Evolutionary conservation across 2,888 invertebrate genomes (phyloP).

Genomic region (Ptychoptera contaminata): DNA sequence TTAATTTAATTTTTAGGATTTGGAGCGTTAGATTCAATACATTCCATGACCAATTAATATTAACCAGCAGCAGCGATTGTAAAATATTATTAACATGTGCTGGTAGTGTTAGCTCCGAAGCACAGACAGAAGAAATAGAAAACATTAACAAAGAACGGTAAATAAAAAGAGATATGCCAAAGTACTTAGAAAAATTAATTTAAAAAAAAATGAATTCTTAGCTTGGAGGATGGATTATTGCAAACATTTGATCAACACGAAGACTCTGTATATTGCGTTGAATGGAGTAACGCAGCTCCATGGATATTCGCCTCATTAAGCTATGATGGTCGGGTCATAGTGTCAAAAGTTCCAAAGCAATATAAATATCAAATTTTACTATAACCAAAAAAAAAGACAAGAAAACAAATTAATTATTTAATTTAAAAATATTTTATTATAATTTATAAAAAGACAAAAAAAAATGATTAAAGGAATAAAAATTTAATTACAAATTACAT

Average conservation of each 20-base stretch:
- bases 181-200: no score
- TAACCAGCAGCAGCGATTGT: slow-evolving; percentile 91
- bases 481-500: no score
- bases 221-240: slow-evolving; percentile 65
- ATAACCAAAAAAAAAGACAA: slow-evolving; percentile 33
- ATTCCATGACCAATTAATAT: slow-evolving; percentile 88
- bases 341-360: slow-evolving; percentile 84
- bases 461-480: no score
- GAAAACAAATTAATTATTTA: no score
- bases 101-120: slow-evolving; percentile 75
- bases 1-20: slow-evolving; percentile 39
- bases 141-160: slow-evolving; percentile 26
- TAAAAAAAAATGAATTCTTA: no score
- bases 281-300: slow-evolving; percentile 95
- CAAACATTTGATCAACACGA: slow-evolving; percentile 93
- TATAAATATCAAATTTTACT: slow-evolving; percentile 87
- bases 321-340: slow-evolving; percentile 88
- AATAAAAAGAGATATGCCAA: slow-evolving; percentile 32
- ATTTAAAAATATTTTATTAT: no score
- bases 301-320: slow-evolving; percentile 99
- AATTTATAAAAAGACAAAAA: no score
- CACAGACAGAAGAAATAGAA: slow-evolving; percentile 32
- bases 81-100: slow-evolving; percentile 78
- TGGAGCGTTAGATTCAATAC: slow-evolving; percentile 92
- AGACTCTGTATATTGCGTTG: slow-evolving; percentile 92